A percentile compares a stretch with the other conserved stretches of the same genome.
phyloP scores from a whole-genome alignment of 1,140 invertebrate species.

The Colletes latitarsis region DNA sequence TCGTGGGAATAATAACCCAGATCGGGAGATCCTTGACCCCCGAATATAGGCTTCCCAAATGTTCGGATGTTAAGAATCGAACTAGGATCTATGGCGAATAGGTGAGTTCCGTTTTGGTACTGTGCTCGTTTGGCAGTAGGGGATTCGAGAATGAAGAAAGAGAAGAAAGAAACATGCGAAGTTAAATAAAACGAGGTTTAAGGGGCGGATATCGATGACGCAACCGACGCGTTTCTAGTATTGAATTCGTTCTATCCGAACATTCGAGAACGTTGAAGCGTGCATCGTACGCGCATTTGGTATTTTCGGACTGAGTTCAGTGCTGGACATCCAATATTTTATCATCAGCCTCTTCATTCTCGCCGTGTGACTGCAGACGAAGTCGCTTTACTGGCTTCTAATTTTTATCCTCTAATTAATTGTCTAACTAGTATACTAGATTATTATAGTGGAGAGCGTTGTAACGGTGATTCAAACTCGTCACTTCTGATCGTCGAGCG shows the following conservation, averaged over 20 bases:
- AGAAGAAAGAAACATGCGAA: conserved; percentile 19
- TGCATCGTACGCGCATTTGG: conserved; percentile 48
- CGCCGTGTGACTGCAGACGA: conserved; percentile 61
- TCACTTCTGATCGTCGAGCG: conserved; percentile 76
- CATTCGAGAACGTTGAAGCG: conserved; percentile 50
- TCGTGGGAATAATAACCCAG: conserved; percentile 45
- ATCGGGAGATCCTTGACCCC: conserved; percentile 19
- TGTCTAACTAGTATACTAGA: conserved; percentile 81
- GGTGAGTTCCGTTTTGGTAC: conserved; percentile 28
- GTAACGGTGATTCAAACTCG: conserved; percentile 77
- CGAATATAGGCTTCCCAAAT: conserved; percentile 35
- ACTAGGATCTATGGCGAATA: neutral
- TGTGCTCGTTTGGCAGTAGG: conserved; percentile 56
- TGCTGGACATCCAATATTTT: conserved; percentile 57
- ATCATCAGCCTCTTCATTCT: conserved; percentile 58
- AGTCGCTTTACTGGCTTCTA: conserved; percentile 73
- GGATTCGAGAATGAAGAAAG: conserved; percentile 34
- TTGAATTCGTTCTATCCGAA: conserved; percentile 42
- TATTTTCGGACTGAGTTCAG: conserved; percentile 54
- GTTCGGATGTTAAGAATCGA: conserved; percentile 35
- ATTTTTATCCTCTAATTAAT: conserved; percentile 78
- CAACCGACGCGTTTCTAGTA: conserved; percentile 28
- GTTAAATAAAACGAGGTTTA: conserved; percentile 14
- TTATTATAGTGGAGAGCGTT: conserved; percentile 79
- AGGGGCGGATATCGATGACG: neutral